Evolutionary conservation across 2,888 invertebrate genomes (phyloP).

Genomic region (Furcula furcula): DNA sequence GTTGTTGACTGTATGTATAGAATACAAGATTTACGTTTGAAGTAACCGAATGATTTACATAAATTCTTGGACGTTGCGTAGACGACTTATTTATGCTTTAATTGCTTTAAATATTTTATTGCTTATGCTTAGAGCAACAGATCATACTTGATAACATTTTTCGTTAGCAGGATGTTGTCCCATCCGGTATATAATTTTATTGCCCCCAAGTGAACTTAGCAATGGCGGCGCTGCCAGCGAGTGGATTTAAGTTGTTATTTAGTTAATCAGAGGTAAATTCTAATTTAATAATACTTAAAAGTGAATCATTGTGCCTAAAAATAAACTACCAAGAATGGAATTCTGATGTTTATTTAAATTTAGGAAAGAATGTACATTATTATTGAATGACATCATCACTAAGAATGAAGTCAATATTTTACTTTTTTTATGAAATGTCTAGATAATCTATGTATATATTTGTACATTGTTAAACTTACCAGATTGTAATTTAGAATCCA

Average conservation of each 20-base stretch:
- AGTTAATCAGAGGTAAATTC: conserved; percentile 12
- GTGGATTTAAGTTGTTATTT: conserved; percentile 7
- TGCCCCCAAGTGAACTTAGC: conserved; percentile 15
- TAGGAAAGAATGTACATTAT: conserved; percentile 1
- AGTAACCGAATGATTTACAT: too few species aligned
- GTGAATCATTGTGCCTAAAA: conserved; percentile 1
- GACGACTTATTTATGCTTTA: too few species aligned
- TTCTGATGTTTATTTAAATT: conserved; percentile 1
- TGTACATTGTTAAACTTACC: too few species aligned
- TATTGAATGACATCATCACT: conserved; percentile 4
- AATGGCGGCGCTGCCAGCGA: conserved; percentile 10
- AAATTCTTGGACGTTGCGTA: conserved; percentile 2
- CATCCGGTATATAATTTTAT: conserved; percentile 24
- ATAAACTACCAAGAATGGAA: neutral
- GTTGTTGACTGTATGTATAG: too few species aligned
- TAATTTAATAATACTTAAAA: conserved; percentile 4
- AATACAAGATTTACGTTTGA: too few species aligned
- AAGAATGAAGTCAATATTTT: too few species aligned
- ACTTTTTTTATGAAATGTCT: too few species aligned
- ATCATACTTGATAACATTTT: conserved; percentile 2
- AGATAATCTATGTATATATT: too few species aligned
- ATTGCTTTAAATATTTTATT: conserved; percentile 8
- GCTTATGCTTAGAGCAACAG: conserved; percentile 5
- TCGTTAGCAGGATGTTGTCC: conserved; percentile 20
- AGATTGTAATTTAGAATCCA: too few species aligned